Evolutionary conservation across 2,797 vertebrate species (phyloP).

Genomic region (Thunnus albacares): DNA sequence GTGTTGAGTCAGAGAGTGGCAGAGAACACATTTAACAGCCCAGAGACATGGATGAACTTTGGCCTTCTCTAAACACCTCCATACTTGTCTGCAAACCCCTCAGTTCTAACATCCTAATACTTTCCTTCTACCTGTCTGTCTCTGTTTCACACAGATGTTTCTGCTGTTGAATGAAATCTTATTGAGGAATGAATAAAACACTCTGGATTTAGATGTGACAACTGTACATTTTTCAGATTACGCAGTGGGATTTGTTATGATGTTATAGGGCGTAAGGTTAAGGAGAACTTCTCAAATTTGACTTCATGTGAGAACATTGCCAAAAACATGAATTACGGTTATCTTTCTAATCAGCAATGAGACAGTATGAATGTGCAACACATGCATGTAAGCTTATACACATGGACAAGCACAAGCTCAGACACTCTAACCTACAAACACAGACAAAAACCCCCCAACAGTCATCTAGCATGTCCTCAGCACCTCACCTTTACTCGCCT

Average conservation of each 20-base stretch:
- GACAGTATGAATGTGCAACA: not conserved
- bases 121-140: constrained; percentile 28
- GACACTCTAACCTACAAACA: constrained; percentile 25
- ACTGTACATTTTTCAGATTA: constrained; percentile 36
- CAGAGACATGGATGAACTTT: constrained; percentile 48
- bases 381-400: not conserved
- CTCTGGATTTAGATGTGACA: constrained; percentile 24
- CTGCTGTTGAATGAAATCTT: constrained; percentile 35
- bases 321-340: constrained; percentile 10
- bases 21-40: constrained; percentile 51
- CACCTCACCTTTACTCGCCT: constrained; percentile 63
- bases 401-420: not conserved
- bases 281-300: constrained; percentile 25
- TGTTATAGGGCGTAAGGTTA: constrained; percentile 29
- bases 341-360: constrained; percentile 11
- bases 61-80: constrained; percentile 53
- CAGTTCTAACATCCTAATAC: constrained; percentile 42
- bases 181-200: constrained; percentile 41
- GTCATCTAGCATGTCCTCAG: constrained; percentile 62
- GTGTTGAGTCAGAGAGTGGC: constrained; percentile 27
- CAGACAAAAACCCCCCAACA: constrained; percentile 36
- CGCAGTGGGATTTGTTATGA: constrained; percentile 15
- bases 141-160: constrained; percentile 20
- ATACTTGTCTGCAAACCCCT: constrained; percentile 37
- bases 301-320: constrained; percentile 46